Evolutionary conservation across 2,113 vertebrate species (phyloP), one percentile per base, ranked within the genome.

Genomic region (Danionella cerebrum): DNA sequence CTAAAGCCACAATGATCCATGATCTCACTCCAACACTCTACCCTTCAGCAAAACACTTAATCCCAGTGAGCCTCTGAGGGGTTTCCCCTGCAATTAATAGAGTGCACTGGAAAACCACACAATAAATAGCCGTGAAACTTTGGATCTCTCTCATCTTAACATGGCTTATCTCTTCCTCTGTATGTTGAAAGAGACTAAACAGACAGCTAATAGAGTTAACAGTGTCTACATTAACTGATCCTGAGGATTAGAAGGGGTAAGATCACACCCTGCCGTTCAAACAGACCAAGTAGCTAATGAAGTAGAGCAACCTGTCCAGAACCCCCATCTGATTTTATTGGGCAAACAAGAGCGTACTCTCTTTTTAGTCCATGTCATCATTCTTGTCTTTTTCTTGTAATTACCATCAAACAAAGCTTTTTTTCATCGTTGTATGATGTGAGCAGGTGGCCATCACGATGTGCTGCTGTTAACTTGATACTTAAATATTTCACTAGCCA

Each of bases 401-500:
- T 16, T 35, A 59, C 63, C 62, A 65, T 75, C 64, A 75, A 75
- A 71, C 69, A n/a, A n/a, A n/a, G n/a, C n/a, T n/a, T n/a, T n/a
- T n/a, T n/a, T n/a, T n/a, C n/a, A n/a, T n/a, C n/a, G n/a, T n/a
- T n/a, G n/a, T n/a, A n/a, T n/a, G n/a, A n/a, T n/a, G n/a, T n/a
- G n/a, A n/a, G n/a, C n/a, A n/a, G n/a, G n/a, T n/a, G n/a, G n/a
- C n/a, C n/a, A n/a, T n/a, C n/a, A n/a, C n/a, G n/a, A n/a, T n/a
- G n/a, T n/a, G n/a, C n/a, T n/a, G n/a, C n/a, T n/a, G n/a, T n/a
- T n/a, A n/a, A n/a, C n/a, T n/a, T n/a, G n/a, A n/a, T n/a, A n/a
- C n/a, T n/a, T n/a, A n/a, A n/a, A n/a, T n/a, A n/a, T n/a, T n/a
- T n/a, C n/a, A n/a, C n/a, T n/a, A n/a, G n/a, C n/a, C n/a, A n/a